phyloP scores from a whole-genome alignment of 2,797 vertebrate genomes.

The Sparus aurata region DNA sequence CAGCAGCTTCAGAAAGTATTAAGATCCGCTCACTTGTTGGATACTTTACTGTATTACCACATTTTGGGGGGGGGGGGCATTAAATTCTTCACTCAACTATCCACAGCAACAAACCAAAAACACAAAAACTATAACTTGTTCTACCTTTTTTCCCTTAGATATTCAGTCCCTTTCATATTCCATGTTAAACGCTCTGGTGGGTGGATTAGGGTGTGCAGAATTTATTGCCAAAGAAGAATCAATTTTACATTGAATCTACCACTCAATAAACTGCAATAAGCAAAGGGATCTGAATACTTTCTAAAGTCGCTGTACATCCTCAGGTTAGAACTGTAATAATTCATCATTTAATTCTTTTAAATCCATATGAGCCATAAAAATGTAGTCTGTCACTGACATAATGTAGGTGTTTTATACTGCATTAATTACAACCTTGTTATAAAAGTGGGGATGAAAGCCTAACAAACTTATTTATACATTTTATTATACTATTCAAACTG shows the following conservation, averaged over 20 bases:
- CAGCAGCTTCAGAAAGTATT: neutral
- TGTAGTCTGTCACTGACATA: neutral
- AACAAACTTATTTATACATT: too few species aligned
- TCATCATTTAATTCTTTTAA: too few species aligned
- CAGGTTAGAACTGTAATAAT: constrained; percentile 7
- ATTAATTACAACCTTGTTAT: too few species aligned
- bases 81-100: neutral
- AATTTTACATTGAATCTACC: neutral
- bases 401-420: too few species aligned
- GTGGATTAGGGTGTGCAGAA: neutral
- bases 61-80: neutral
- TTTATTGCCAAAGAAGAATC: neutral
- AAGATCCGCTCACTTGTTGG: neutral
- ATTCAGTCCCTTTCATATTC: too few species aligned
- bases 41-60: neutral
- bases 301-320: neutral
- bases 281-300: neutral
- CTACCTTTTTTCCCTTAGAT: too few species aligned
- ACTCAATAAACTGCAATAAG: neutral
- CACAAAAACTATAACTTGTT: neutral
- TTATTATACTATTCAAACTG: neutral
- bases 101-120: neutral
- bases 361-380: neutral
- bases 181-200: neutral
- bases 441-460: too few species aligned